Percentiles rank a stretch among this genome's conserved stretches.
These are phyloP conservation scores for Cyrtonyx montezumae DNA, from an alignment of 2,113 vertebrate species.

Conservation along the genomic window DNA sequence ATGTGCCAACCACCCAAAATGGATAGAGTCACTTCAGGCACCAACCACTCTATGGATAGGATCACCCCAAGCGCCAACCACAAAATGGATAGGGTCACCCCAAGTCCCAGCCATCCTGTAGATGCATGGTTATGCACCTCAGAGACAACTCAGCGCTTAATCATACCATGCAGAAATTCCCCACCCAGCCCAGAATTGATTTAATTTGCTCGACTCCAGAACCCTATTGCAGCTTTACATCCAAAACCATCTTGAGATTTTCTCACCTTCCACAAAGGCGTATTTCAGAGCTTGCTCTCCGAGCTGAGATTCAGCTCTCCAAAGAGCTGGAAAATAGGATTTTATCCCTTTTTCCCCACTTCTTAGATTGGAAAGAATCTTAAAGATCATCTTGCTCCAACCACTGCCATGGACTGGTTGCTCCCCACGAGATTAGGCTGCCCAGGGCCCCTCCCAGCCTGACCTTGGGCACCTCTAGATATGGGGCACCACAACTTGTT, in stretches of 20 bases:
- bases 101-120: too few relatives aligned
- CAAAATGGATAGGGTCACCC: too few relatives aligned
- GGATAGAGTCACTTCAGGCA: too few relatives aligned
- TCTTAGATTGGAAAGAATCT: background rate
- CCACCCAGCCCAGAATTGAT: background rate
- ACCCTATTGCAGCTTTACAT: constrained; percentile 39
- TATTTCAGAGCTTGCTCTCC: background rate
- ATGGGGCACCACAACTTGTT: too few relatives aligned
- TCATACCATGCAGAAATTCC: background rate
- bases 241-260: constrained; percentile 6
- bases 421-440: too few relatives aligned
- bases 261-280: constrained; percentile 40
- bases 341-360: background rate
- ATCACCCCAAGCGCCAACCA: too few relatives aligned
- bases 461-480: too few relatives aligned
- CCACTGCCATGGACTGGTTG: too few relatives aligned
- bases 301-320: rapidly evolving
- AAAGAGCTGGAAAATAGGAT: background rate
- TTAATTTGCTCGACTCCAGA: constrained; percentile 59
- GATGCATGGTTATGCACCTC: background rate
- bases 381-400: too few relatives aligned
- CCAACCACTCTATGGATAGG: too few relatives aligned
- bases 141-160: background rate
- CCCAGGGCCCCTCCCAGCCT: too few relatives aligned
- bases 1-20: too few relatives aligned